Evolutionary conservation across 2,888 invertebrate genomes (phyloP).

Genomic region (Gastracanthus pulcherrimus): DNA sequence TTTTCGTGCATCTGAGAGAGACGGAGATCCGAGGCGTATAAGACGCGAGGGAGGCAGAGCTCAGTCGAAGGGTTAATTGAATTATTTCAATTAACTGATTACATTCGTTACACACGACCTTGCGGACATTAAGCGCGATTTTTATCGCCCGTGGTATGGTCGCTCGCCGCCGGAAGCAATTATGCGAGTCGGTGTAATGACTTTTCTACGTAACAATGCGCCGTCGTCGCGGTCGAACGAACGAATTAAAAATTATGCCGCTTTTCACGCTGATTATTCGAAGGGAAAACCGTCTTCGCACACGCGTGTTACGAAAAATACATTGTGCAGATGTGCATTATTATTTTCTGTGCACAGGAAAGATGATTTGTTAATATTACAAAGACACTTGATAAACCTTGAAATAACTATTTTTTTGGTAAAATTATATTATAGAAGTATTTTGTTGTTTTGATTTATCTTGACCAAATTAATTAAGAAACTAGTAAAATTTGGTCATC

Average conservation of each 20-base stretch:
- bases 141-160: conserved; percentile 18
- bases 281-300: too few species aligned
- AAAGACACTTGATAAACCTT: too few species aligned
- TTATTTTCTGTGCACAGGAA: too few species aligned
- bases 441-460: too few species aligned
- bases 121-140: conserved; percentile 42
- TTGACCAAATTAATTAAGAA: too few species aligned
- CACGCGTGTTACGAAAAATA: too few species aligned
- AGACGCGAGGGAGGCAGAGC: background rate
- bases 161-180: conserved; percentile 37
- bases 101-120: conserved; percentile 31
- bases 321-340: too few species aligned
- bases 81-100: conserved; percentile 55
- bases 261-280: too few species aligned
- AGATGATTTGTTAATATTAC: too few species aligned
- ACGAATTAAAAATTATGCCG: background rate
- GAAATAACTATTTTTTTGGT: too few species aligned
- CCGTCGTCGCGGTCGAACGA: background rate
- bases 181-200: conserved; percentile 31
- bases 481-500: too few species aligned
- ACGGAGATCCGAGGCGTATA: background rate
- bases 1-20: conserved; percentile 7
- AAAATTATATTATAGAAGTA: too few species aligned
- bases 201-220: conserved; percentile 34
- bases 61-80: conserved; percentile 40